Percentiles rank a stretch among this genome's conserved stretches.
Evolutionary conservation across 1,140 invertebrate genomes (phyloP).

Genomic region (Berghia stephanieae): DNA sequence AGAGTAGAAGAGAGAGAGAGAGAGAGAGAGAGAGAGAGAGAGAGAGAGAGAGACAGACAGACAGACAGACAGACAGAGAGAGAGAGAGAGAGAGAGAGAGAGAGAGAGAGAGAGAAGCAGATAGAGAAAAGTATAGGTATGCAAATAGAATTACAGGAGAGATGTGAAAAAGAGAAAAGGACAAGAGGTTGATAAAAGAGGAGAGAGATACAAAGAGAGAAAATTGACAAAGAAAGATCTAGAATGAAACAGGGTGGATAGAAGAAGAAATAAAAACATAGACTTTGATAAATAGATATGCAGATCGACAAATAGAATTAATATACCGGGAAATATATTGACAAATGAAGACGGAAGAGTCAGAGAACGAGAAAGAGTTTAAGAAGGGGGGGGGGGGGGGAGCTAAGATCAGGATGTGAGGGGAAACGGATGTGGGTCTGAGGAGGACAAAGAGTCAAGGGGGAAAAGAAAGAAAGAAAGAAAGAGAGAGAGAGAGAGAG

Average conservation of each 20-base stretch:
- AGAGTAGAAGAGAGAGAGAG: not conserved
- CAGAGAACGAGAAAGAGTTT: not conserved
- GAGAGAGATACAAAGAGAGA: not conserved
- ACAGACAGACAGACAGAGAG: not conserved
- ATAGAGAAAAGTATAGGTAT: too few species aligned
- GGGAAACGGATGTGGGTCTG: too few species aligned
- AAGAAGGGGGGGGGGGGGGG: not conserved
- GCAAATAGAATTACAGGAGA: too few species aligned
- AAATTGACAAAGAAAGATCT: not conserved
- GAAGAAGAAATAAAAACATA: not conserved
- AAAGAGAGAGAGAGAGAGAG: conserved; percentile 19
- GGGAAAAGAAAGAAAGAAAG: conserved; percentile 10
- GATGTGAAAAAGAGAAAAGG: too few species aligned
- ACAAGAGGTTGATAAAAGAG: too few species aligned
- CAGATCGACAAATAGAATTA: not conserved
- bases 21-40: conserved; percentile 33
- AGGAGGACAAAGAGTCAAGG: too few species aligned
- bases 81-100: not conserved
- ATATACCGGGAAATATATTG: not conserved
- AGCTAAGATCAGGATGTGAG: not conserved
- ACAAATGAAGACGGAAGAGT: not conserved
- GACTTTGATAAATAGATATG: not conserved
- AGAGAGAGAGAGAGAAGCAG: too few species aligned
- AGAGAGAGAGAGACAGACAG: not conserved
- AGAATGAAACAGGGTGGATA: not conserved